phyloP scores from a whole-genome alignment of 2,888 invertebrate genomes.

The Andrena dorsata region DNA sequence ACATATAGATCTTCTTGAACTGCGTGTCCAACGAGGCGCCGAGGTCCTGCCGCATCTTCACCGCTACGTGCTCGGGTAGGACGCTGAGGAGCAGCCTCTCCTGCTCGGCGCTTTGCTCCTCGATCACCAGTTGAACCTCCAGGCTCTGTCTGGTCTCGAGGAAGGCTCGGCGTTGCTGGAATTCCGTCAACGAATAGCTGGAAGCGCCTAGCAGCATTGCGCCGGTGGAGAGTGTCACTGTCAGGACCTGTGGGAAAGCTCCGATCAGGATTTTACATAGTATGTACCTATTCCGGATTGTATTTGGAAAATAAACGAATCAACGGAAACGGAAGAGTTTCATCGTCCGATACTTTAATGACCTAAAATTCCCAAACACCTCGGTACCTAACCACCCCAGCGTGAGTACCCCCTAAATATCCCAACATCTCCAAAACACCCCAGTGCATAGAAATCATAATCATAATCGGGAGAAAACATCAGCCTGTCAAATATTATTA shows the following conservation, averaged over 20 bases:
- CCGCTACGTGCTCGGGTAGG: conserved; percentile 97
- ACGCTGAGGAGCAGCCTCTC: conserved; percentile 96
- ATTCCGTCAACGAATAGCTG: conserved; percentile 91
- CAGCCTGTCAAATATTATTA: background rate
- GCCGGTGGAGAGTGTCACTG: conserved; percentile 82
- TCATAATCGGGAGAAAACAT: background rate
- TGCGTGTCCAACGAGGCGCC: conserved; percentile 95
- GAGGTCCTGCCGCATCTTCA: conserved; percentile 97
- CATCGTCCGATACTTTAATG: background rate
- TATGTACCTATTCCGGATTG: too few relatives aligned
- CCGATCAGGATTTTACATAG: conserved; percentile 11
- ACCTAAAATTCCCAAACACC: background rate
- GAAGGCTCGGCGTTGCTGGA: conserved; percentile 95
- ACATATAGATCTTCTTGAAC: conserved; percentile 99
- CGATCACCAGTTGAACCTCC: conserved; percentile 96
- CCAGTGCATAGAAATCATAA: background rate
- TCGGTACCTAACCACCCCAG: background rate
- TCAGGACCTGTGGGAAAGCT: conserved; percentile 73
- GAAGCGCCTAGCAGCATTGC: conserved; percentile 91
- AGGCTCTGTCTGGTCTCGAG: conserved; percentile 95
- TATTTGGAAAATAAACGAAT: background rate
- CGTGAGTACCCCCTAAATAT: background rate
- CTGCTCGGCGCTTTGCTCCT: conserved; percentile 97
- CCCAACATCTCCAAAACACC: too few relatives aligned
- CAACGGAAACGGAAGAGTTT: background rate